Percentiles rank a stretch among this genome's conserved stretches.
Evolutionary conservation across 2,113 vertebrate species (phyloP).

Genomic region (Dasyornis broadbenti): DNA sequence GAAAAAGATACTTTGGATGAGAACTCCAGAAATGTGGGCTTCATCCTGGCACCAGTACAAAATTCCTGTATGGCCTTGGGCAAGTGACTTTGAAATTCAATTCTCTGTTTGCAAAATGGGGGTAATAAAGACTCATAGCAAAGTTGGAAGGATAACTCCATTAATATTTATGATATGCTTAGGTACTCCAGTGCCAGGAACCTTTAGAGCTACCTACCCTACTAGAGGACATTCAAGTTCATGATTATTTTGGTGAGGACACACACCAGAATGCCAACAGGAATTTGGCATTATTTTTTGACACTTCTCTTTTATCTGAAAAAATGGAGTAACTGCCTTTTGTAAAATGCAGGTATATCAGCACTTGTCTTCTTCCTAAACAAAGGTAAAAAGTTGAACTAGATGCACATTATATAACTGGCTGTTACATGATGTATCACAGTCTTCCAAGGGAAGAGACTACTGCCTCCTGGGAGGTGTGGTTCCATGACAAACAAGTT

Average conservation of each 20-base stretch:
- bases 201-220: not conserved
- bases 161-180: constrained; percentile 15
- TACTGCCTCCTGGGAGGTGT: not conserved
- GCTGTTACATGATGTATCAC: not conserved
- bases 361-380: not conserved
- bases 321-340: not conserved
- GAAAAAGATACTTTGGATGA: not conserved
- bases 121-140: not conserved
- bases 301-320: not conserved
- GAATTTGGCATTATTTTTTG: not conserved
- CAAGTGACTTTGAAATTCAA: constrained; percentile 43
- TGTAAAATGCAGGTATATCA: not conserved
- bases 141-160: not conserved
- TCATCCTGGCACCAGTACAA: not conserved
- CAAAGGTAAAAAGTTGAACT: not conserved
- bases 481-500: not conserved
- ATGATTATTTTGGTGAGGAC: not conserved
- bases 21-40: not conserved
- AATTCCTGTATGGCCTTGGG: not conserved
- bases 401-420: not conserved
- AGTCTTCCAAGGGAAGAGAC: not conserved
- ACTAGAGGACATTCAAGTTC: not conserved
- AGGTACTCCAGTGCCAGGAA: not conserved
- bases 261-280: not conserved
- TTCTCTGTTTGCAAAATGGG: constrained; percentile 15